phyloP scores from a whole-genome alignment of 2,113 vertebrate species.

The Nothobranchius furzeri region DNA sequence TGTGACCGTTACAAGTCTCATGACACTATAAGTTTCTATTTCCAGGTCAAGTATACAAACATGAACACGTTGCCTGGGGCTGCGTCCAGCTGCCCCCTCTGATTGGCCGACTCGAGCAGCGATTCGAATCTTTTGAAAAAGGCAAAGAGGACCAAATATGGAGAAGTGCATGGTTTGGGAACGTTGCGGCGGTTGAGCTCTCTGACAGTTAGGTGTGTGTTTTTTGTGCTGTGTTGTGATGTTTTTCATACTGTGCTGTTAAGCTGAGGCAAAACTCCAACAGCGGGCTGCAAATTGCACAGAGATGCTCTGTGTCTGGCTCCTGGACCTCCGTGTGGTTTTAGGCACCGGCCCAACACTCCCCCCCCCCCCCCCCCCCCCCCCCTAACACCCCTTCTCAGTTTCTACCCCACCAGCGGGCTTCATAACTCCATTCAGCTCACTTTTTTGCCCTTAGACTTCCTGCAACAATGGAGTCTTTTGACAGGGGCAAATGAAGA shows the following conservation, averaged over 20 bases:
- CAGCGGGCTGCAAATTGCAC: slow-evolving; percentile 59
- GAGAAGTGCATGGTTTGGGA: slow-evolving; percentile 33
- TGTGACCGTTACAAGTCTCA: slow-evolving; percentile 36
- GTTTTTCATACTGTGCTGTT: slow-evolving; percentile 62
- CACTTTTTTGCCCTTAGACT: slow-evolving; percentile 58
- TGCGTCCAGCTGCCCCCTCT: slow-evolving; percentile 29
- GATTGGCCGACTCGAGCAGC: slow-evolving; percentile 54
- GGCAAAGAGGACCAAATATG: slow-evolving; percentile 63
- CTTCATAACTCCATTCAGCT: slow-evolving; percentile 62
- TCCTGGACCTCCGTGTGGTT: slow-evolving; percentile 73
- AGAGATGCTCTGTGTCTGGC: slow-evolving; percentile 76
- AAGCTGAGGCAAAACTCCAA: slow-evolving; percentile 63
- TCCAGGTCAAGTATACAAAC: slow-evolving; percentile 26
- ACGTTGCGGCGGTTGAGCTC: slow-evolving; percentile 62
- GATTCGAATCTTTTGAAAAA: slow-evolving; percentile 18
- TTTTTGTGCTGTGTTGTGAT: slow-evolving; percentile 64
- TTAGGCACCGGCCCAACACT: slow-evolving; percentile 74
- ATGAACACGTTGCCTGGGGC: slow-evolving; percentile 29
- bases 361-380: slow-evolving; percentile 27
- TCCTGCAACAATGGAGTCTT: slow-evolving; percentile 74
- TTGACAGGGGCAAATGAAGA: slow-evolving; percentile 68
- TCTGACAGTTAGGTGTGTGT: slow-evolving; percentile 71
- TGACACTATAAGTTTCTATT: slow-evolving; percentile 47
- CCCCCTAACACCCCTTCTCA: slow-evolving; percentile 31
- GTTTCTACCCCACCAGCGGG: slow-evolving; percentile 51